Base-by-base conservation (phyloP, 2,888 invertebrate species). In the Sarcophaga variegata region DNA sequence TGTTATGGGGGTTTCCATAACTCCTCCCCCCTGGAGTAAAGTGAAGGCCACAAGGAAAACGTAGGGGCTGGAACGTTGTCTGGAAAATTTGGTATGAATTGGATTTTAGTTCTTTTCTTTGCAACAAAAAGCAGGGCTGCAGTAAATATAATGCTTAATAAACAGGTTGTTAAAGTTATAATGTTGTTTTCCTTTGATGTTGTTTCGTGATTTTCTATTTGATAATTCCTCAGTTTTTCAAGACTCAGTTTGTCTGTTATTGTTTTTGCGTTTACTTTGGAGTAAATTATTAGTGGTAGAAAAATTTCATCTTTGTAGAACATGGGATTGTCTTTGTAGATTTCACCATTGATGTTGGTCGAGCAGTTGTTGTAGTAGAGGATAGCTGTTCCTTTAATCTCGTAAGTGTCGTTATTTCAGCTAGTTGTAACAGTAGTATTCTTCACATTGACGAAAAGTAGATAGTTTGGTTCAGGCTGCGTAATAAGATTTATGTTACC, bases 191-290 rank as follows among this genome's bases (percentile, higher is more conserved):
- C 4, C 27, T 27, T 27, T 27, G 27, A 27, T 27, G 3, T 27
- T 27, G 27, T 27, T 4, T 27, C 27, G 3, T 63, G 17, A 22
- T 37, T 47, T 74, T 74, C 4, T 63, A 74, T 74, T 63, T 74
- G 74, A 63, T 63, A 74, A 17, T 4, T 63, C 47, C 47, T 74
- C 47, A 74, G 17, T 74, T 74, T 74, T 14, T 62, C 45, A 2
- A 74, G 62, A 22, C 74, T 74, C 25, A 74, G 17, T 14, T 74
- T 74, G 62, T 74, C 63, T 8, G 74, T 74, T 74, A 63, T 74
- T 45, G 62, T 20, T 20, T 20, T 20, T 20, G 20, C 20, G 11
- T 66, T 66, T 17, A 66, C 22, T 66, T 66, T 37, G 2, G 66
- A 74, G 17, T 63, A 22, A 14, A 22, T 74, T 63, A 27, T 22